Evolutionary conservation across 2,797 vertebrate genomes (phyloP).

Genomic region (Melanotaenia pygmaea): DNA sequence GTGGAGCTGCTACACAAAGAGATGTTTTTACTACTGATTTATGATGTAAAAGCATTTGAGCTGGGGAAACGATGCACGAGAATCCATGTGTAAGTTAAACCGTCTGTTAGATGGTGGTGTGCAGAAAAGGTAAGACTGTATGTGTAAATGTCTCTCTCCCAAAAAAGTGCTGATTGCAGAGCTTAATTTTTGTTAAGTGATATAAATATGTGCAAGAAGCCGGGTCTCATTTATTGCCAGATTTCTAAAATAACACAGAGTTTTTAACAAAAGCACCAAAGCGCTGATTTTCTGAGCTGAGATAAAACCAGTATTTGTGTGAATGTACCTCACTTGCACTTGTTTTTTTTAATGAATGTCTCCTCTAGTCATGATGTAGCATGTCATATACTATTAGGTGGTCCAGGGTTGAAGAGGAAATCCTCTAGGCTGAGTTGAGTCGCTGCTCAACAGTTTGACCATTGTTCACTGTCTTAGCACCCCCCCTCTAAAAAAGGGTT

Average conservation of each 20-base stretch:
- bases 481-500: conserved; percentile 18
- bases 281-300: conserved; percentile 10
- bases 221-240: not conserved
- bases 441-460: conserved; percentile 77
- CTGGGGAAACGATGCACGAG: conserved; percentile 41
- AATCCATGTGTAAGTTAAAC: conserved; percentile 54
- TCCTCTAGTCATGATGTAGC: conserved; percentile 61
- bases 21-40: conserved; percentile 77
- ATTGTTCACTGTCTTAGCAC: conserved; percentile 73
- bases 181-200: not conserved
- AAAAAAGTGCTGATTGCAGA: conserved; percentile 6
- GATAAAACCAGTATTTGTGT: conserved; percentile 22
- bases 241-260: conserved; percentile 8
- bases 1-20: conserved; percentile 67
- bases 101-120: conserved; percentile 42
- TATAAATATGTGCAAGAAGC: conserved; percentile 6
- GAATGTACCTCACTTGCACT: conserved; percentile 30
- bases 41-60: conserved; percentile 66
- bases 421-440: conserved; percentile 71
- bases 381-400: conserved; percentile 72
- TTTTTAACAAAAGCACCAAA: conserved; percentile 20
- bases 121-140: conserved; percentile 23
- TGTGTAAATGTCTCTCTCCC: conserved; percentile 27
- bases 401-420: conserved; percentile 76
- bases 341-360: conserved; percentile 38